Conservation (phyloP, 2,113 vertebrate species). For the Caranx ignobilis region DNA sequence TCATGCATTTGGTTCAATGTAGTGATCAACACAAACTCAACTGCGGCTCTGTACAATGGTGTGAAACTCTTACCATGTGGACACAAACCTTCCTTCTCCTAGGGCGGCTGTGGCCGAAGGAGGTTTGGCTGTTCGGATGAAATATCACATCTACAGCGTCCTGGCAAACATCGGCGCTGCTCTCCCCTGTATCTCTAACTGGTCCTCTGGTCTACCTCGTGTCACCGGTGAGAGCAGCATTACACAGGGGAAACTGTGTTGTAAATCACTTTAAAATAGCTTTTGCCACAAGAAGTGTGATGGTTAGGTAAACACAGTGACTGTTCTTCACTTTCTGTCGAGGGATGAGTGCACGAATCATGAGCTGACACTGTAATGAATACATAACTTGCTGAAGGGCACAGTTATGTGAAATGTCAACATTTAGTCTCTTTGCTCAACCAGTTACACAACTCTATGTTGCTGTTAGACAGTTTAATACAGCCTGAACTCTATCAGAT, state of each 20-base stretch:
- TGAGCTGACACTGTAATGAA: not conserved
- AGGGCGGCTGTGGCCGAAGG: conserved; percentile 78
- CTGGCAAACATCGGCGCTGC: conserved; percentile 88
- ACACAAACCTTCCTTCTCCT: not conserved
- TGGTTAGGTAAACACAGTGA: not conserved
- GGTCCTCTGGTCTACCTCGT: conserved; percentile 90
- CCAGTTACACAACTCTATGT: not conserved
- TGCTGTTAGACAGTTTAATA: not conserved
- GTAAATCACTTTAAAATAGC: not conserved
- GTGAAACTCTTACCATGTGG: not conserved
- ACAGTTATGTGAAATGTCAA: not conserved
- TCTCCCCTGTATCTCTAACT: conserved; percentile 88
- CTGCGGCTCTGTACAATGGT: not conserved
- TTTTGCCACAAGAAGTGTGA: not conserved
- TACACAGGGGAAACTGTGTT: not conserved
- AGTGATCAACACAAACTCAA: not conserved
- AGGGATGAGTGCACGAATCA: not conserved
- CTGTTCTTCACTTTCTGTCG: not conserved
- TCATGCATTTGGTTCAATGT: too few relatives aligned
- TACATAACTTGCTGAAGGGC: not conserved
- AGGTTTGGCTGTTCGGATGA: conserved; percentile 86
- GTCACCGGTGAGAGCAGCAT: conserved; percentile 89
- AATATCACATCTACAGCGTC: conserved; percentile 90
- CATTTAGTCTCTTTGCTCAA: not conserved
- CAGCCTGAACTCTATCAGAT: not conserved